Conservation (phyloP, 2,797 vertebrate genomes). For the Coccyzus lansbergi region DNA sequence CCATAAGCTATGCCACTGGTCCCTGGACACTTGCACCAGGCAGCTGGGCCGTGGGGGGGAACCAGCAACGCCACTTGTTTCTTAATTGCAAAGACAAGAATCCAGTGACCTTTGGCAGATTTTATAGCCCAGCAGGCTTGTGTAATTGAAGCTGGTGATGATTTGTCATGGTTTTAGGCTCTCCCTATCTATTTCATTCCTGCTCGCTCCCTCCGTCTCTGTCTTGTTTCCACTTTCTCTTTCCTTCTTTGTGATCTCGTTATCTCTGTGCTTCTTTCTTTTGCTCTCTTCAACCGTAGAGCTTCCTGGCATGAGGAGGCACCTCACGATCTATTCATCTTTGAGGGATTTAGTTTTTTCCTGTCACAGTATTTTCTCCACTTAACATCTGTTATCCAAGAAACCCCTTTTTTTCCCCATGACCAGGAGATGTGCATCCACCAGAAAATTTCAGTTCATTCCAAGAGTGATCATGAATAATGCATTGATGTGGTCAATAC, state of each 20-base stretch:
- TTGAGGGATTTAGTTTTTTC: neutral
- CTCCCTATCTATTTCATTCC: conserved; percentile 32
- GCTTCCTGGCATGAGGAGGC: neutral
- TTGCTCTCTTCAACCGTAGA: neutral
- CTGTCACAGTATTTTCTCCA: neutral
- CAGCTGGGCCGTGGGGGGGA: neutral
- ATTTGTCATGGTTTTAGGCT: conserved; percentile 65
- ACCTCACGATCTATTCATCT: neutral
- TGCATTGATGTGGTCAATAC: neutral
- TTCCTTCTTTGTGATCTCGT: conserved; percentile 2
- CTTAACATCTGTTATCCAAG: neutral
- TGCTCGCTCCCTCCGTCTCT: neutral
- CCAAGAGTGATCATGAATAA: conserved; percentile 11
- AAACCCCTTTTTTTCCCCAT: neutral
- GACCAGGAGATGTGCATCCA: neutral
- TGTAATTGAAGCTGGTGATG: conserved; percentile 68
- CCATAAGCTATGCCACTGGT: neutral
- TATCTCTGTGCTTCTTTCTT: neutral
- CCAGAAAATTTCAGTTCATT: conserved; percentile 8
- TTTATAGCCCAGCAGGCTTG: conserved; percentile 57
- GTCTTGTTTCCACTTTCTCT: neutral
- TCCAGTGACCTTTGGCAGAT: conserved; percentile 65
- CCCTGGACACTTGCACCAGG: neutral
- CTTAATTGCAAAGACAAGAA: conserved; percentile 56
- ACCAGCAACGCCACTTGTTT: conserved; percentile 22